Evolutionary conservation across 2,888 invertebrate species (phyloP), one percentile per base, ranked within the genome.

Genomic region (Acrobasis suavella): DNA sequence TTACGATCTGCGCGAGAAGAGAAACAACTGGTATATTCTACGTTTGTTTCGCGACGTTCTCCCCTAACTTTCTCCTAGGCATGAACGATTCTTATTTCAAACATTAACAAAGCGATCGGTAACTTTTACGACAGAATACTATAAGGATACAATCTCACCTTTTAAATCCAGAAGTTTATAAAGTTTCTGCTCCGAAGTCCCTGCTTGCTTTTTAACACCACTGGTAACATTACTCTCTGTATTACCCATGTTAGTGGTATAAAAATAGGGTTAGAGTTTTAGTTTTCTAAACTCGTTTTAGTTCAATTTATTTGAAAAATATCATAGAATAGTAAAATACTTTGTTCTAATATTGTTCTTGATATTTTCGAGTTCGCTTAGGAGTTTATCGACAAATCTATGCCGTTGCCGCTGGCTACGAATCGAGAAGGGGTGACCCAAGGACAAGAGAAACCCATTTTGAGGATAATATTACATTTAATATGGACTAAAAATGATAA

Each of bases 171-270:
- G 96, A 56, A 98, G 93, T 80, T 97, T 97, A 82, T 98, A 98
- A 60, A 98, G 93, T 61, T 96, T 94, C 80, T 97, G 96, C 37
- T 95, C 94, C 2, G 96, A 96, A 14, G 96, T 96, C 22, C 97
- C 97, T 2, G 98, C 98, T 85, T 99, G 98, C 72, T 98, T 98
- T 85, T 98, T 99, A 16, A 99, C 98, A 52, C 98, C 98, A 85
- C 97, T 97, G 0, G 97, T 97, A 1, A 98, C 98, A 86, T 96
- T 96, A 76, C 96, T 96, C 78, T 96, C 96, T 2, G 96, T 96
- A 92, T 96, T 96, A 81, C 96, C 96, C 96, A 95, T 95, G 49
- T 70, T 89, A 14, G 16, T 22, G 12, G 7, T 54, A 55, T 61
- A 39, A 37, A 0, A 6, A 32, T 22, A 22, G 3, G 1, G 22